Conservation (phyloP, 2,113 vertebrate genomes). For the Centropristis striata region DNA sequence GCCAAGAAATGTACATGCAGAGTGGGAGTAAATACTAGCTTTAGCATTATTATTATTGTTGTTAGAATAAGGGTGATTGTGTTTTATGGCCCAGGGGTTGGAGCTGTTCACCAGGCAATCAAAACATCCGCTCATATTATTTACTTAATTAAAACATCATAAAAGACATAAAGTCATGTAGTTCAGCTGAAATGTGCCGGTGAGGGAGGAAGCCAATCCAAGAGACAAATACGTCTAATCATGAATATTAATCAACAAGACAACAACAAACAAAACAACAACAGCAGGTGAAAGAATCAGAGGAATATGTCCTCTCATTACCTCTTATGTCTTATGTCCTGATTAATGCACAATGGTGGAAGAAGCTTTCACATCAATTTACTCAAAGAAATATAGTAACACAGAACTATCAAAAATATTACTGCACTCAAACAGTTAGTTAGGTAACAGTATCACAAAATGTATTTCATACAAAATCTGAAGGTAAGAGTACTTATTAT, state of each 20-base stretch:
- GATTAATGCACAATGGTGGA: not conserved
- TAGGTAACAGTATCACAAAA: not conserved
- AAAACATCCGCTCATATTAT: not conserved
- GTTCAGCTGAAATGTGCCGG: not conserved
- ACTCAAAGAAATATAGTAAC: not conserved
- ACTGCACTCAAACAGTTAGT: not conserved
- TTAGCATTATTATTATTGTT: conserved; percentile 12
- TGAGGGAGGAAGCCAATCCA: not conserved
- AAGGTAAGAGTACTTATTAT: not conserved
- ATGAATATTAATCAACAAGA: not conserved
- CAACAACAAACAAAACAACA: not conserved
- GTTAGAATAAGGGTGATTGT: conserved; percentile 9
- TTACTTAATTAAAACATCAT: not conserved
- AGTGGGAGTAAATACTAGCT: conserved; percentile 34
- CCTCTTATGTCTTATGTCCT: too few species aligned
- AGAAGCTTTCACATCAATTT: not conserved
- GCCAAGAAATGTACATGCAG: conserved; percentile 78
- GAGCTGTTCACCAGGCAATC: not conserved
- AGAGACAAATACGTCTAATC: not conserved
- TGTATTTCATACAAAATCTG: not conserved
- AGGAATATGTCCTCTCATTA: too few species aligned
- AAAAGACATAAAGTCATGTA: not conserved
- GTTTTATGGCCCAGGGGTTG: not conserved
- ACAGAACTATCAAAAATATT: not conserved
- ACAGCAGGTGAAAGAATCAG: not conserved